A percentile compares a stretch with the other conserved stretches of the same genome.
Conservation (phyloP, 1,140 invertebrate genomes). For the Alviniconcha marisindica region DNA sequence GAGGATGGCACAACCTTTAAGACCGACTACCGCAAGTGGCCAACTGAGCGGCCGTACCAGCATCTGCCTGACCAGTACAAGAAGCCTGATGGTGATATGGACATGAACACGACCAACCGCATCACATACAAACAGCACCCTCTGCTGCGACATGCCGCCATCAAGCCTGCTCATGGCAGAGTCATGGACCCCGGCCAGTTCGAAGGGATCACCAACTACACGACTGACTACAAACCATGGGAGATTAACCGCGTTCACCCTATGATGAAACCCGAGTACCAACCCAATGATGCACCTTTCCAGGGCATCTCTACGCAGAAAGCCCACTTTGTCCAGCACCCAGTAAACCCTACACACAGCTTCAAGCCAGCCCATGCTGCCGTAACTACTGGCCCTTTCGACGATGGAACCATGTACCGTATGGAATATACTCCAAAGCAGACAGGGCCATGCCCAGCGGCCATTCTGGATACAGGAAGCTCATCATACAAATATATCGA, state of each 20-base stretch:
- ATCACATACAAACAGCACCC: slow-evolving; percentile 64
- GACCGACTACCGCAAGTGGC: slow-evolving; percentile 74
- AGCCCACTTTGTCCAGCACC: slow-evolving; percentile 69
- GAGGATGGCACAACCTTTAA: slow-evolving; percentile 73
- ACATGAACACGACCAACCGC: slow-evolving; percentile 73
- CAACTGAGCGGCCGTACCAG: slow-evolving; percentile 64
- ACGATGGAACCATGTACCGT: slow-evolving; percentile 74
- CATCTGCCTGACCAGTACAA: slow-evolving; percentile 65
- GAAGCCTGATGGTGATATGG: slow-evolving; percentile 75
- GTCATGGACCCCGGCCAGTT: slow-evolving; percentile 65
- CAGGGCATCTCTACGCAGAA: slow-evolving; percentile 73
- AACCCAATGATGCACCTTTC: slow-evolving; percentile 72
- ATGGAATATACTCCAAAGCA: slow-evolving; percentile 72
- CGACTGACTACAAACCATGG: slow-evolving; percentile 73
- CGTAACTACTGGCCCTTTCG: slow-evolving; percentile 66
- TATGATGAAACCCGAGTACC: slow-evolving; percentile 64
- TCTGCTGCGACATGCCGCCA: slow-evolving; percentile 54
- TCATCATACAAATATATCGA: slow-evolving; percentile 57
- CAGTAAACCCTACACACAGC: slow-evolving; percentile 50
- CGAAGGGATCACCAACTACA: slow-evolving; percentile 74
- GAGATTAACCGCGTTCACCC: slow-evolving; percentile 58
- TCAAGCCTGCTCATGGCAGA: slow-evolving; percentile 57
- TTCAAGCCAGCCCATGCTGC: slow-evolving; percentile 67
- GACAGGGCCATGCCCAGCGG: slow-evolving; percentile 68
- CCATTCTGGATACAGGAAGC: slow-evolving; percentile 59